These are phyloP conservation scores for Platichthys stellatus DNA, from an alignment of 2,113 vertebrate species.

Conservation along the genomic window DNA sequence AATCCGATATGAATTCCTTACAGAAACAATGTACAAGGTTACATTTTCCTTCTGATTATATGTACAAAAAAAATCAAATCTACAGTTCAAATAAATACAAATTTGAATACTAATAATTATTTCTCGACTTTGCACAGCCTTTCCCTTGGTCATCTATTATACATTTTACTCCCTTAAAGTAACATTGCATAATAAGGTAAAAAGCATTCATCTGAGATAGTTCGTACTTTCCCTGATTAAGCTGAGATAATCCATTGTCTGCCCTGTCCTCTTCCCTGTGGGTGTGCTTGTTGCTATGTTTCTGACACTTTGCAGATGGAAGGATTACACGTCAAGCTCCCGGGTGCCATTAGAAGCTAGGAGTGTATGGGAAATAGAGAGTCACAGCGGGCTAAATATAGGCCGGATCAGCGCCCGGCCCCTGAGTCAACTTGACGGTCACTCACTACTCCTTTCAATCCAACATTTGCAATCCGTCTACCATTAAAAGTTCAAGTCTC, in stretches of 20 bases:
- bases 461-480: constrained; percentile 1
- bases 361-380: constrained; percentile 38
- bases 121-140: not conserved
- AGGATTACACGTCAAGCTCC: constrained; percentile 70
- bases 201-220: constrained; percentile 28
- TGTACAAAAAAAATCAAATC: no score
- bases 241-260: constrained; percentile 65
- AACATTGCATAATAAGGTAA: constrained; percentile 25
- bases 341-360: constrained; percentile 52
- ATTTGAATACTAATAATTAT: not conserved
- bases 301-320: constrained; percentile 66
- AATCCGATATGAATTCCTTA: not conserved
- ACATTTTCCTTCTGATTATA: no score
- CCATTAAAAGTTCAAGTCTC: constrained; percentile 9
- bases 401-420: constrained; percentile 41
- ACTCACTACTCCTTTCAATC: constrained; percentile 25
- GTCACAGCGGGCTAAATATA: constrained; percentile 58
- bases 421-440: constrained; percentile 25
- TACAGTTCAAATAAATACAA: not conserved
- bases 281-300: constrained; percentile 35
- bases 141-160: no score
- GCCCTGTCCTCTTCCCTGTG: constrained; percentile 39
- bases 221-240: constrained; percentile 64
- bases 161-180: not conserved
- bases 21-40: no score